Evolutionary conservation across 2,113 vertebrate species (phyloP).

Genomic region (Strigops habroptila): DNA sequence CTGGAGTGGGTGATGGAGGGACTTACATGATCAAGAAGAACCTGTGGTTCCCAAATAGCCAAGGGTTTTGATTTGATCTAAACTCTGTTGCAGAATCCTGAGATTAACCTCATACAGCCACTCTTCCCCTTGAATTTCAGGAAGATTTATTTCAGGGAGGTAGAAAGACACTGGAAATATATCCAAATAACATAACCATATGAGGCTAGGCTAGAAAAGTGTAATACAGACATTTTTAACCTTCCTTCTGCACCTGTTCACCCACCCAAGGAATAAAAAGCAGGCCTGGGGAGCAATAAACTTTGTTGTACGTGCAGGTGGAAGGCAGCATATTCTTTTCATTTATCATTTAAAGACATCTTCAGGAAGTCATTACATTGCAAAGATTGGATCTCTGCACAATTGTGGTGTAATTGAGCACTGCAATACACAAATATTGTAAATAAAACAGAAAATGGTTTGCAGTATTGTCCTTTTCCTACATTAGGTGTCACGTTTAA

Average conservation of each 20-base stretch:
- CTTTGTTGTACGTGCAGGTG: conserved; percentile 54
- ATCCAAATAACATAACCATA: neutral
- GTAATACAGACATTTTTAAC: neutral
- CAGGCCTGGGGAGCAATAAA: conserved; percentile 54
- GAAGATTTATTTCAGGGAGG: neutral
- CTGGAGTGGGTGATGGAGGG: conserved; percentile 56
- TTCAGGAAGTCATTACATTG: conserved; percentile 86
- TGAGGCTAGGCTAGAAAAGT: neutral
- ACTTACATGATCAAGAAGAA: conserved; percentile 61
- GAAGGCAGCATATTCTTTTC: conserved; percentile 79
- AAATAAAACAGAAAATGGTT: conserved; percentile 71
- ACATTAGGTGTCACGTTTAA: neutral
- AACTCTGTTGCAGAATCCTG: conserved; percentile 49
- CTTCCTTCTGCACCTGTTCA: neutral
- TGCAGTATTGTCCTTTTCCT: conserved; percentile 2
- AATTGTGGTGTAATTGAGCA: conserved; percentile 80
- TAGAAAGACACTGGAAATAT: neutral
- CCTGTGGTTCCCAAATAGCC: conserved; percentile 49
- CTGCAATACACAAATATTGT: conserved; percentile 76
- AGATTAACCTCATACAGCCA: conserved; percentile 57
- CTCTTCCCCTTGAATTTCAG: conserved; percentile 18
- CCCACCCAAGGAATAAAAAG: neutral
- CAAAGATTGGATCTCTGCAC: conserved; percentile 78
- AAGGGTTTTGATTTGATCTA: conserved; percentile 56
- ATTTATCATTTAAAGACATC: conserved; percentile 87